Evolutionary conservation across 2,797 vertebrate species (phyloP).

Genomic region (Rhinogobio ventralis): DNA sequence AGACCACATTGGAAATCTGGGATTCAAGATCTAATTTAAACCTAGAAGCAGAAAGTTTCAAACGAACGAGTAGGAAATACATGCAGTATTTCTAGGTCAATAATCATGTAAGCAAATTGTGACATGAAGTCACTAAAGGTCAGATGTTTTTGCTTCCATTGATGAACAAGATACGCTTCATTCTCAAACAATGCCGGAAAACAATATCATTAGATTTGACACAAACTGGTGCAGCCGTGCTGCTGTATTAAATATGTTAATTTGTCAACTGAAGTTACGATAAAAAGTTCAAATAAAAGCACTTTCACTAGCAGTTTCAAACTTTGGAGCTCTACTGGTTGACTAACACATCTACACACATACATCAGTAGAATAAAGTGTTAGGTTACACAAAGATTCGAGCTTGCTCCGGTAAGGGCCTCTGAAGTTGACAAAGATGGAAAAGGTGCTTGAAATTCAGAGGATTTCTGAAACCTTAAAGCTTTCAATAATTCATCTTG

Average conservation of each 20-base stretch:
- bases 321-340: conserved; percentile 16
- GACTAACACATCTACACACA: conserved; percentile 39
- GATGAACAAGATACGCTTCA: not conserved
- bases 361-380: conserved; percentile 59
- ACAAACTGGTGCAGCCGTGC: not conserved
- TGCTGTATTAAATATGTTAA: not conserved
- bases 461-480: conserved; percentile 65
- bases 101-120: not conserved
- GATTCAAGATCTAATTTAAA: conserved; percentile 15
- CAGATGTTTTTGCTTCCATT: not conserved
- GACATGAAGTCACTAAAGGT: conserved; percentile 15
- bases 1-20: not conserved
- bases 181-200: not conserved
- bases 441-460: conserved; percentile 66
- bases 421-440: conserved; percentile 68
- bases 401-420: conserved; percentile 56
- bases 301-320: not conserved
- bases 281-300: not conserved
- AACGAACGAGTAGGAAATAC: not conserved
- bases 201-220: not conserved
- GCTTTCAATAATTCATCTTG: conserved; percentile 66
- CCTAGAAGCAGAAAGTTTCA: not conserved
- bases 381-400: conserved; percentile 61
- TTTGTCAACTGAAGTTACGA: not conserved
- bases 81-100: not conserved